These are phyloP conservation scores for Danionella cerebrum DNA, from an alignment of 2,113 vertebrate species.

Conservation along the genomic window DNA sequence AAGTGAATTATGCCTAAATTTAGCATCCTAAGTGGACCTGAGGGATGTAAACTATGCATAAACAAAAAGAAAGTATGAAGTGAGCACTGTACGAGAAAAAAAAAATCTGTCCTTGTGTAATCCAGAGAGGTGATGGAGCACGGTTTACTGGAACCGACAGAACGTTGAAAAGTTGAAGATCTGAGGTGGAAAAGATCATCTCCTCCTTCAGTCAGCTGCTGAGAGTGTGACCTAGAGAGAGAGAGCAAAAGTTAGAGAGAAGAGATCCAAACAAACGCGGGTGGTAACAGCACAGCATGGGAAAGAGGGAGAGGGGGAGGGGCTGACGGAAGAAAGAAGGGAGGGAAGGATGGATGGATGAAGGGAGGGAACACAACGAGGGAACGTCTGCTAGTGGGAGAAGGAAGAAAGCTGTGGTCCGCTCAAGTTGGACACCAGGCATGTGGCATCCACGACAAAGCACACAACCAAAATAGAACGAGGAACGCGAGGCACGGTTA, in stretches of 20 bases:
- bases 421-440: constrained; percentile 43
- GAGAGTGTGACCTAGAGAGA: constrained; percentile 26
- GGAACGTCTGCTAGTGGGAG: constrained; percentile 36
- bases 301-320: constrained; percentile 38
- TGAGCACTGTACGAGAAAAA: neutral
- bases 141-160: neutral
- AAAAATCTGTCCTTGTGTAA: neutral
- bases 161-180: neutral
- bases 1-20: neutral
- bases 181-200: neutral
- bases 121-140: neutral
- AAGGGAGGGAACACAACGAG: constrained; percentile 28
- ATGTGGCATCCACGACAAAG: constrained; percentile 49
- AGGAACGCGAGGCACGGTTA: constrained; percentile 2
- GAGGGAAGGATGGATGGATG: constrained; percentile 33
- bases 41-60: neutral
- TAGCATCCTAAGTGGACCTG: neutral
- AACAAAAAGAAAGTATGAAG: neutral
- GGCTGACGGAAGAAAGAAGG: constrained; percentile 34
- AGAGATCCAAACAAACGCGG: constrained; percentile 33
- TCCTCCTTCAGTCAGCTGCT: constrained; percentile 47
- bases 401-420: constrained; percentile 34
- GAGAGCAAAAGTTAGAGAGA: constrained; percentile 22
- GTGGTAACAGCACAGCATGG: constrained; percentile 30
- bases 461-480: constrained; percentile 54